Evolutionary conservation across 2,888 invertebrate genomes (phyloP).

Genomic region (Melolontha melolontha): DNA sequence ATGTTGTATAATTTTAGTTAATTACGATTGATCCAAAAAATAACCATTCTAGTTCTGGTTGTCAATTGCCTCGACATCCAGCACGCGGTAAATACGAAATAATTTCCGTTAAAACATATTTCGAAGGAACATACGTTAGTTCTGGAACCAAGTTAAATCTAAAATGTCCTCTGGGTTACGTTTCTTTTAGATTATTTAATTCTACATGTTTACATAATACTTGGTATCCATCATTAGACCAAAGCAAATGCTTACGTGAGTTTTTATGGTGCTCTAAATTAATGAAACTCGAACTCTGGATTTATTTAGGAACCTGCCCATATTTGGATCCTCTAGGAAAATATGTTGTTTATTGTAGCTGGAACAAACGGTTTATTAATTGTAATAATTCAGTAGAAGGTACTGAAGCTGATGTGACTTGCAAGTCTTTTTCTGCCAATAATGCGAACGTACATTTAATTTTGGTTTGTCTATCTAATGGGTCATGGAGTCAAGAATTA

Average conservation of each 20-base stretch:
- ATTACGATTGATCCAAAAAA: neutral
- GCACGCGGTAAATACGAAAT: conserved; percentile 3
- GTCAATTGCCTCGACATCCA: conserved; percentile 4
- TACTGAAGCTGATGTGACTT: neutral
- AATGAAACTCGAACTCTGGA: neutral
- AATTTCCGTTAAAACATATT: neutral
- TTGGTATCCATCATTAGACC: neutral
- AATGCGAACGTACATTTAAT: neutral
- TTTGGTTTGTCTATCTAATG: neutral
- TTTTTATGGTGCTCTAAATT: neutral
- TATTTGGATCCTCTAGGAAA: neutral
- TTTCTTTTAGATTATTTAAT: neutral
- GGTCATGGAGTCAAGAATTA: conserved; percentile 9
- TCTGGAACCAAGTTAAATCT: neutral
- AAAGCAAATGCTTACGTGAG: conserved; percentile 1
- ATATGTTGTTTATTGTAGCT: neutral
- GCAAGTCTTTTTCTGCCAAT: neutral
- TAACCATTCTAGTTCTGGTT: conserved; percentile 3
- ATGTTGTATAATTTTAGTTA: neutral
- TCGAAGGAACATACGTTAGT: neutral
- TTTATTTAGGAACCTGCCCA: conserved; percentile 5
- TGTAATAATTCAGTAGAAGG: conserved; percentile 15
- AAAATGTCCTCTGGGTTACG: conserved; percentile 7
- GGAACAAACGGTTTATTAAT: neutral
- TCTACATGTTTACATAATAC: too few relatives aligned